Evolutionary conservation across 2,113 vertebrate species (phyloP), one percentile per base, ranked within the genome.

Genomic region (Pleuronectes platessa): DNA sequence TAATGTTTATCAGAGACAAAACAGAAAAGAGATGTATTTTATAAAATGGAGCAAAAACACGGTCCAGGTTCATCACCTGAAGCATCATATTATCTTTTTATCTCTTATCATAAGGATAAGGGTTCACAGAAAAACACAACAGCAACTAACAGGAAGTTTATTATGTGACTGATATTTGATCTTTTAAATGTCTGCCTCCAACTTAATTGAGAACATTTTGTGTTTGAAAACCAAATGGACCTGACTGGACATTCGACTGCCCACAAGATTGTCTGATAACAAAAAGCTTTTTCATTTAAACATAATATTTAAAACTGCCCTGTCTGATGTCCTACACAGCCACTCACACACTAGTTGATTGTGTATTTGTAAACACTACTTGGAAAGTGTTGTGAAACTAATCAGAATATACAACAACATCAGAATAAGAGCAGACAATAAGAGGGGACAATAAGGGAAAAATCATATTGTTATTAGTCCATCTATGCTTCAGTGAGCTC

Each of bases 401-500:
- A 87, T 87, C 65, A 56, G 54, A 84, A 84, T 59, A 89, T 64
- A 83, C 62, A 71, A 76, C 78, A 71, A 76, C 79, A 76, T 70
- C 66, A 72, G 71, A 85, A 86, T 85, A 84, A 85, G 62, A 83
- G 56, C 69, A 77, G 65, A 84, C 79, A 87, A 93, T 82, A 85
- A 86, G 67, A 79, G 54, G 66, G 72, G 70, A 89, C 88, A 90
- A 92, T 86, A 83, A 78, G 58, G 49, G 64, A 76, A 90, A 87
- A 90, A 67, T 76, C 79, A 76, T 76, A 85, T 78, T 87, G 81
- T 88, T 88, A 89, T 82, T 88, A 85, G 84, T 86, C 80, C 75
- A 77, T 83, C 87, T 79, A 78, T 88, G 88, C 88, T 90, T 86
- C 91, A 90, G 81, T 88, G 86, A 90, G 85, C 86, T 84, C 78